phyloP scores from a whole-genome alignment of 2,888 invertebrate genomes.

The Andrena flavipes region DNA sequence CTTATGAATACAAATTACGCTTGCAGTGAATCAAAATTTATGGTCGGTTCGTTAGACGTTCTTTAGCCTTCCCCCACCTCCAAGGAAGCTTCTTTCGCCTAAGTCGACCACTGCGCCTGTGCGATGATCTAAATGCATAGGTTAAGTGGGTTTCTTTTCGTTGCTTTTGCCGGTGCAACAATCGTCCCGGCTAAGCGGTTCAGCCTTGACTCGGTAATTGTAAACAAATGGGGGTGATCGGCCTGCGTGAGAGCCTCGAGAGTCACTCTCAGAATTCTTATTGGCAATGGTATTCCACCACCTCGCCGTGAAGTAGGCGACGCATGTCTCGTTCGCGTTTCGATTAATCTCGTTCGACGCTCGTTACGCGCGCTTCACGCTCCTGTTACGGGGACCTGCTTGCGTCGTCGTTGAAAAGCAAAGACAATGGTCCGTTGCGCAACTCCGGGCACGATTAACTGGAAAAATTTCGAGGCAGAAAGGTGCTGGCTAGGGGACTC shows the following conservation, averaged over 20 bases:
- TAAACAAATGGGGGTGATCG: slow-evolving; percentile 54
- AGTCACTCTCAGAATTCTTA: slow-evolving; percentile 43
- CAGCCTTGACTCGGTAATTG: slow-evolving; percentile 53
- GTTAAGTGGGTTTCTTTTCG: background rate
- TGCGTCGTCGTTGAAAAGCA: slow-evolving; percentile 42
- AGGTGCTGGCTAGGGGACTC: slow-evolving; percentile 33
- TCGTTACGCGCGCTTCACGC: slow-evolving; percentile 21
- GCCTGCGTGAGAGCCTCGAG: slow-evolving; percentile 44
- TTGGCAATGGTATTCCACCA: slow-evolving; percentile 29
- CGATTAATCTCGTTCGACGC: slow-evolving; percentile 54
- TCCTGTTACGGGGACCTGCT: slow-evolving; percentile 25
- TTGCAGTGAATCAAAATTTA: slow-evolving; percentile 38
- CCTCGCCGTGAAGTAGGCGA: slow-evolving; percentile 19
- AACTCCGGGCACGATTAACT: slow-evolving; percentile 46
- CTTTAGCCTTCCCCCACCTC: background rate
- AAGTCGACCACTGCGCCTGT: slow-evolving; percentile 4
- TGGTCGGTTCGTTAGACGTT: slow-evolving; percentile 34
- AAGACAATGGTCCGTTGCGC: slow-evolving; percentile 65
- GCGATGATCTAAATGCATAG: background rate
- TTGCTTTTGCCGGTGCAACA: slow-evolving; percentile 6
- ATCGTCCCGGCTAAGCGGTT: slow-evolving; percentile 29
- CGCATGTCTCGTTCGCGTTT: slow-evolving; percentile 8
- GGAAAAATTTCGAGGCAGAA: slow-evolving; percentile 65
- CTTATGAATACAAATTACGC: slow-evolving; percentile 33
- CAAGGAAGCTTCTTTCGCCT: background rate